Percentiles rank a stretch among this genome's conserved stretches.
These are phyloP conservation scores for Chiroxiphia lanceolata DNA, from an alignment of 2,797 vertebrate species.

Conservation along the genomic window DNA sequence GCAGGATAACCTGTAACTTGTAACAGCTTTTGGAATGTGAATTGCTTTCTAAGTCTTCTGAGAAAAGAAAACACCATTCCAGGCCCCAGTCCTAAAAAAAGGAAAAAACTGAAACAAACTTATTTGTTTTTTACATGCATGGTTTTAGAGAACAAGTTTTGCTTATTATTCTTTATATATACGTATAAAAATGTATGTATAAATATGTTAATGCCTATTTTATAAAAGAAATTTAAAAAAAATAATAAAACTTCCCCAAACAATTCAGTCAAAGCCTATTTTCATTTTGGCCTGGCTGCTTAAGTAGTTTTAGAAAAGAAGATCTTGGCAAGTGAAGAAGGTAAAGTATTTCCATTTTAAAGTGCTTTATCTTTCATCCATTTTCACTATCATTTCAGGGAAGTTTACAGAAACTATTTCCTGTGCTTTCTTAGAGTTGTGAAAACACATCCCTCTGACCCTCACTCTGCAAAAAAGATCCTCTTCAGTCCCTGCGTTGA, in stretches of 20 bases:
- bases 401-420: not conserved
- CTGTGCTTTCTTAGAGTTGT: not conserved
- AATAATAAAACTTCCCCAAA: not conserved
- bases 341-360: not conserved
- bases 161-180: not conserved
- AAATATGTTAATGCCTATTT: not conserved
- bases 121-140: not conserved
- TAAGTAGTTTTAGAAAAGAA: not conserved
- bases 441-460: not conserved
- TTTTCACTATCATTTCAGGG: not conserved
- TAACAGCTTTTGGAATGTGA: constrained; percentile 5
- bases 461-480: not conserved
- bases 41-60: not conserved
- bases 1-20: not conserved
- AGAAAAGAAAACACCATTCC: not conserved
- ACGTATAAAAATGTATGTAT: not conserved
- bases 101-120: not conserved
- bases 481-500: not conserved
- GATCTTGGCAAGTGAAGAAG: not conserved
- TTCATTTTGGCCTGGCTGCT: not conserved
- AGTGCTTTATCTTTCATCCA: not conserved
- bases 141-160: not conserved
- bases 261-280: not conserved
- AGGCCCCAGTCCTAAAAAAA: not conserved
- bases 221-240: not conserved